These are phyloP conservation scores for Mugil cephalus DNA, from an alignment of 2,113 vertebrate genomes.

Conservation along the genomic window DNA sequence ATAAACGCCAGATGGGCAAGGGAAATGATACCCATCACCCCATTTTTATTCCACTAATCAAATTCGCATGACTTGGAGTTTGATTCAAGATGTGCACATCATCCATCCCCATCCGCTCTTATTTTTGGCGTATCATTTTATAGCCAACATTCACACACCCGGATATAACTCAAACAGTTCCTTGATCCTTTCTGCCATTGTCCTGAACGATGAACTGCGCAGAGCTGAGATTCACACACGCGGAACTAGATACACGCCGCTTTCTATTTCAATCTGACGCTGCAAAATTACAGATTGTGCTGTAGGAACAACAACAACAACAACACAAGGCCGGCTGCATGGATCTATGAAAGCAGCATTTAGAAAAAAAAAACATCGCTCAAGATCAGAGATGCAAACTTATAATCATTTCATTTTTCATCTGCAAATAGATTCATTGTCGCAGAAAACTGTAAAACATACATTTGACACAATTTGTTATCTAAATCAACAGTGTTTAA, in stretches of 20 bases:
- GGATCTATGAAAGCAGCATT: no score
- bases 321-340: no score
- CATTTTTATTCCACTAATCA: neutral
- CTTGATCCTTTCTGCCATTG: constrained; percentile 13
- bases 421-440: no score
- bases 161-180: neutral
- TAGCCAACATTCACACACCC: neutral
- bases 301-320: neutral
- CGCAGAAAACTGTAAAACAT: no score
- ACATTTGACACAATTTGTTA: no score
- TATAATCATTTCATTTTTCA: no score
- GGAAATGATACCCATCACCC: neutral
- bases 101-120: neutral
- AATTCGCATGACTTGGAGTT: neutral
- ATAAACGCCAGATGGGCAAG: neutral
- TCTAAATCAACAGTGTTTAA: no score
- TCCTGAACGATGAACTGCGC: constrained; percentile 8
- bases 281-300: constrained; percentile 27
- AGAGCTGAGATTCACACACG: constrained; percentile 13
- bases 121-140: constrained; percentile 7
- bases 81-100: neutral
- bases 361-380: no score
- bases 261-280: neutral
- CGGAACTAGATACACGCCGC: neutral
- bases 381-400: no score